Percentiles rank a stretch among this genome's conserved stretches.
Conservation (phyloP, 2,888 invertebrate genomes). For the Subacronicta megacephala region DNA sequence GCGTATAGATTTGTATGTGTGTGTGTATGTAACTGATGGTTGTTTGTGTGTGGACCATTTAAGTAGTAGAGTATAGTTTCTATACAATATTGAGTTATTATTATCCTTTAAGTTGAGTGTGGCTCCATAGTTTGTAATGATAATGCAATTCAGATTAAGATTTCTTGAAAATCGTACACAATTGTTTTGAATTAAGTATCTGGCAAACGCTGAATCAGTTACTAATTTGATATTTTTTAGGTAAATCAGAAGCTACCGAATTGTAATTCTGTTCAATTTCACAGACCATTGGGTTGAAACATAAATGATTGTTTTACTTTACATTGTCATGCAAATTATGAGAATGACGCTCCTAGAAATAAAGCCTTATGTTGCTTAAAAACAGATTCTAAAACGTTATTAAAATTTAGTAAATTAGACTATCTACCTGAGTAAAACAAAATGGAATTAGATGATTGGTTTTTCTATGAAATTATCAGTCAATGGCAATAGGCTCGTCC, state of each 20-base stretch:
- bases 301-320: constrained; percentile 8
- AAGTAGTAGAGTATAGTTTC: constrained; percentile 12
- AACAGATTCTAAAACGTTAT: too few relatives aligned
- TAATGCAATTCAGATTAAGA: constrained; percentile 1
- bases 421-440: too few relatives aligned
- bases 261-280: constrained; percentile 24
- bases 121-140: constrained; percentile 20
- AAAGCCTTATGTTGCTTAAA: too few relatives aligned
- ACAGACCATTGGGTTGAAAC: constrained; percentile 21
- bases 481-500: too few relatives aligned
- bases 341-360: too few relatives aligned
- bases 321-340: constrained; percentile 28
- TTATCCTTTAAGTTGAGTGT: constrained; percentile 21
- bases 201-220: too few relatives aligned
- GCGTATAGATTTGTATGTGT: neutral
- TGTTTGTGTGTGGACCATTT: constrained; percentile 30
- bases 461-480: too few relatives aligned
- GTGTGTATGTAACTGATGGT: neutral
- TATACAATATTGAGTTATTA: constrained; percentile 39
- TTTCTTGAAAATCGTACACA: too few relatives aligned
- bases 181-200: too few relatives aligned
- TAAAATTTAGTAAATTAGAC: too few relatives aligned
- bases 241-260: constrained; percentile 8
- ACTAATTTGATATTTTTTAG: neutral
- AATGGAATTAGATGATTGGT: too few relatives aligned